Evolutionary conservation across 2,113 vertebrate species (phyloP), one percentile per base, ranked within the genome.

Genomic region (Tapirus terrestris): DNA sequence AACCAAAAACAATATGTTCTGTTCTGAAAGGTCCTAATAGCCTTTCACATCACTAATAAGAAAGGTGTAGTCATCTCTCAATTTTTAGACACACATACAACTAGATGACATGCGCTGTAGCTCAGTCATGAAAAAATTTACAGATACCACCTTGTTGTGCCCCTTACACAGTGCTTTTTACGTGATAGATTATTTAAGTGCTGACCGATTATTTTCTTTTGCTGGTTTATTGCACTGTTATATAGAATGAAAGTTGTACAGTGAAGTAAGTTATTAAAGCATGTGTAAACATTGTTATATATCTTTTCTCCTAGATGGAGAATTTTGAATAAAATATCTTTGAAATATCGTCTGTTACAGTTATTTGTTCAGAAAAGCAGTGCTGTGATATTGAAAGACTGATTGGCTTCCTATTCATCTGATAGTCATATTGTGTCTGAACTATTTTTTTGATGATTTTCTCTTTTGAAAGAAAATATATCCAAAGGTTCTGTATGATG

Each of bases 181-280:
- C 93, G 97, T 88, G 53, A 45, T 96, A 88, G 86, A 96, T 94
- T 97, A 84, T 82, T 98, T 75, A 97, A 0, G 91, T 96, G 63
- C 85, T 97, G 8, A 73, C 33, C 95, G 92, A 86, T 91, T 84
- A 36, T 91, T 92, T 92, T 94, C 63, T 81, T 89, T 88, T 70
- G 72, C 39, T 96, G 87, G 48, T 92, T 91, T 98, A 91, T 98
- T 98, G 84, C 97, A 97, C 97, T 98, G 3, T 89, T 98, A 36
- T 79, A 90, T 93, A 90, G 96, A 93, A 91, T 98, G 87, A 87
- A 97, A 97, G 96, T 92, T 98, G 97, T 98, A 96, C 96, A 84
- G 89, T 93, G 72, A 98, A 97, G 67, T 99, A 98, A 98, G 39
- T 98, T 98, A 98, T 98, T 98, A 95, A 97, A 96, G 94, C 93